phyloP scores from a whole-genome alignment of 2,797 vertebrate genomes.

The Odontamblyopus lacepedii region DNA sequence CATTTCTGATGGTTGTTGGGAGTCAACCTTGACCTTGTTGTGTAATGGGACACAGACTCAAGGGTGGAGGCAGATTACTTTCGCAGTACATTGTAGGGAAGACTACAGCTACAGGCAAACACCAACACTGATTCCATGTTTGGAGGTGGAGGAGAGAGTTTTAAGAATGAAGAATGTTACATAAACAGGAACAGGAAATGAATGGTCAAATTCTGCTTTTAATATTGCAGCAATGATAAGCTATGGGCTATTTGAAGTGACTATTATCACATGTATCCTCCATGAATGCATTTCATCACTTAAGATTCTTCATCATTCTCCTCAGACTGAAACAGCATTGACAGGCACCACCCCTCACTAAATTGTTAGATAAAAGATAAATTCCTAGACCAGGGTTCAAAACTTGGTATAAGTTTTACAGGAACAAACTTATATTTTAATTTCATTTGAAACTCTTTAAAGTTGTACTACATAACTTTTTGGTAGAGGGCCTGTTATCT shows the following conservation, averaged over 20 bases:
- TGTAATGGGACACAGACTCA: constrained; percentile 40
- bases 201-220: neutral
- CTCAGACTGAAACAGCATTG: neutral
- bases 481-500: no score
- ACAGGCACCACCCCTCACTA: no score
- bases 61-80: constrained; percentile 59
- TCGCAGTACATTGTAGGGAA: constrained; percentile 43
- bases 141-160: constrained; percentile 15
- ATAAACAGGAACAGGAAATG: constrained; percentile 4
- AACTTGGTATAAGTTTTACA: neutral
- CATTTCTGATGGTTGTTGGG: neutral
- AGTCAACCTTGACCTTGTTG: neutral
- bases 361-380: no score
- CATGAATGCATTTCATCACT: neutral
- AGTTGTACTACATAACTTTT: no score
- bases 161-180: constrained; percentile 18
- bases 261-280: no score
- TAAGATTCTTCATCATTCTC: neutral
- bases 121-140: constrained; percentile 36
- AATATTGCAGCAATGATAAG: neutral
- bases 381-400: no score
- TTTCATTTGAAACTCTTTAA: neutral
- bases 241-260: neutral
- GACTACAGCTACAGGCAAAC: constrained; percentile 28
- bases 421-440: neutral